These are phyloP conservation scores for Geotrypetes seraphini DNA, from an alignment of 2,797 vertebrate species.

Conservation along the genomic window DNA sequence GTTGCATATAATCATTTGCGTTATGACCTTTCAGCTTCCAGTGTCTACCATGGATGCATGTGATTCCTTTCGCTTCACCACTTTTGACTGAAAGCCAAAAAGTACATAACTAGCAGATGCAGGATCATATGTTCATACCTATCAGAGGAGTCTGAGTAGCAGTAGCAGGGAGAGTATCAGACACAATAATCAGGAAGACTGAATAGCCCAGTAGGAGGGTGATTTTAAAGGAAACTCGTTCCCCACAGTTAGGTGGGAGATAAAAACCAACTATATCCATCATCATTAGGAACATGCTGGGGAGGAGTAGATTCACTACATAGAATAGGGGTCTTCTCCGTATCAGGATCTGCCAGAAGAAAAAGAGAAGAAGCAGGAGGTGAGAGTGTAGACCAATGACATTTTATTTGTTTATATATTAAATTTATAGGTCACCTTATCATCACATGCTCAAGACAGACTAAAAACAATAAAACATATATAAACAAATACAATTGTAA, in stretches of 20 bases:
- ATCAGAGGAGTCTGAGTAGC: conserved; percentile 90
- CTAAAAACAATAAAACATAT: too few relatives aligned
- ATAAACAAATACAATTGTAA: too few relatives aligned
- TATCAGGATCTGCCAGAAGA: conserved; percentile 73
- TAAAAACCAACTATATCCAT: conserved; percentile 95
- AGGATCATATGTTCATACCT: conserved; percentile 50
- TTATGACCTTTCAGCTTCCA: too few relatives aligned
- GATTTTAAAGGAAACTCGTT: conserved; percentile 96
- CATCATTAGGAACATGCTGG: conserved; percentile 93
- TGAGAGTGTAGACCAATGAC: too few relatives aligned
- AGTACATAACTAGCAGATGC: too few relatives aligned
- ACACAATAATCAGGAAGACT: conserved; percentile 95
- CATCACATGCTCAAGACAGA: too few relatives aligned
- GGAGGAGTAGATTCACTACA: conserved; percentile 81
- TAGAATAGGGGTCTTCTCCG: conserved; percentile 89
- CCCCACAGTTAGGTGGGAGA: conserved; percentile 86
- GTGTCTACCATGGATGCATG: too few relatives aligned
- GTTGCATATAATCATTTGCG: too few relatives aligned
- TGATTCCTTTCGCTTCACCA: too few relatives aligned
- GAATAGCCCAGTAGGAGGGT: conserved; percentile 94
- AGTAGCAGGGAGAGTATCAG: conserved; percentile 84
- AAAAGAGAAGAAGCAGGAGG: not conserved
- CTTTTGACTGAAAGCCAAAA: too few relatives aligned
- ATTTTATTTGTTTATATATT: too few relatives aligned
- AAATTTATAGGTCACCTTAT: too few relatives aligned